Evolutionary conservation across 2,113 vertebrate species (phyloP).

Genomic region (Sturnus vulgaris): DNA sequence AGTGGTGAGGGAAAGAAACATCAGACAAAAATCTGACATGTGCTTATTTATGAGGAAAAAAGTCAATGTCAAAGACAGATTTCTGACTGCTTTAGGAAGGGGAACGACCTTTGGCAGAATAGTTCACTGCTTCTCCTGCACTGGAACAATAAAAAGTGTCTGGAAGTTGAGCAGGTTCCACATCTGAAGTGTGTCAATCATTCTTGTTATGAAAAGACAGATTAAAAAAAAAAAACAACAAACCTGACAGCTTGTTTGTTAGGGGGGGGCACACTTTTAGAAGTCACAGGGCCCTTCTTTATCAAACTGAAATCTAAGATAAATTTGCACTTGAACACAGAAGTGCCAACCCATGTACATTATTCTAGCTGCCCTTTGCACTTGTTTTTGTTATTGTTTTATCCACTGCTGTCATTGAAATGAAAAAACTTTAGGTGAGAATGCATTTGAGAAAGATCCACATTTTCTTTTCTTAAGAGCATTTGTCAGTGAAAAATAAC

Average conservation of each 20-base stretch:
- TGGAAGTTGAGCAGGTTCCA: not conserved
- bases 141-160: not conserved
- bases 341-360: not conserved
- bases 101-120: not conserved
- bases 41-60: not conserved
- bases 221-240: not conserved
- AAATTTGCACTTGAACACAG: not conserved
- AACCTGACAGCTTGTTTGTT: constrained; percentile 2
- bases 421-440: not conserved
- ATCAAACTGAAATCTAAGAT: not conserved
- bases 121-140: not conserved
- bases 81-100: not conserved
- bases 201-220: constrained; percentile 13
- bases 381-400: constrained; percentile 6
- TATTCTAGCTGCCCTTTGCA: not conserved
- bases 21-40: not conserved
- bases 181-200: constrained; percentile 61
- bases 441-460: not conserved
- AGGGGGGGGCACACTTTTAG: not conserved
- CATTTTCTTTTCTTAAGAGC: not conserved
- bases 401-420: not conserved
- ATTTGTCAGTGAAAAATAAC: not conserved
- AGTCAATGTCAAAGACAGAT: not conserved
- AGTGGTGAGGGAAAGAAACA: not conserved
- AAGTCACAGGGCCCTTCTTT: not conserved